Base-by-base conservation (phyloP, 2,888 invertebrate species). In the Diarsia brunnea region DNA sequence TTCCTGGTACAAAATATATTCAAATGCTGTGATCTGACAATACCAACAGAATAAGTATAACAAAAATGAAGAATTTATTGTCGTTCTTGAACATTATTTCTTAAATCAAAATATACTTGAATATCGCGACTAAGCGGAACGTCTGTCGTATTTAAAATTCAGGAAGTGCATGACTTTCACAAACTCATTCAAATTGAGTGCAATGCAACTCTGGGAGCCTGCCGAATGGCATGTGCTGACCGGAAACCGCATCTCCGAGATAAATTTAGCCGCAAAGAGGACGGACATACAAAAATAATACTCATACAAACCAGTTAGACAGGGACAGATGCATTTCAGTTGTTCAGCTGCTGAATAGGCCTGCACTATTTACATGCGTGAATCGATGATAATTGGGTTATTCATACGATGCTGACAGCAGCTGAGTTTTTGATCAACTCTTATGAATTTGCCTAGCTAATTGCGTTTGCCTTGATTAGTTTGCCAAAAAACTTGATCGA, bases 221-320 rank as follows among this genome's bases (percentile, higher is more conserved):
- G 80, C 86, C 83, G 79, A 87, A 79, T 83, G 84, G 92, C 91
- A 92, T 93, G 92, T 89, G 84, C 89, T 81, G 85, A 92, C 95
- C 95, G 96, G 96, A 96, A 95, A 93, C 92, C 90, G 90, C 92
- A 92, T 92, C 94, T 94, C 92, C 79, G 89, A 89, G 93, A 93
- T 95, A 95, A 95, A 95, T 95, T 93, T 96, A 96, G 94, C 88
- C 87, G 82, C 91, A 91, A 92, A 93, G 89, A 91, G 94, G 94
- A 94, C 89, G 90, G 90, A 89, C 79, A 89, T 89, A 93, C 88
- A 87, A 88, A 88, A 89, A 80, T 86, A 84, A 88, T 81, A 75
- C 78, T 69, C 71, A 82, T 74, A 85, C 75, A 75, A 82, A 81
- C 70, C 79, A 68, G 90, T 81, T 81, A 84, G 89, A 93, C 81